Evolutionary conservation across 2,888 invertebrate species (phyloP).

Genomic region (Hetaerina titia): DNA sequence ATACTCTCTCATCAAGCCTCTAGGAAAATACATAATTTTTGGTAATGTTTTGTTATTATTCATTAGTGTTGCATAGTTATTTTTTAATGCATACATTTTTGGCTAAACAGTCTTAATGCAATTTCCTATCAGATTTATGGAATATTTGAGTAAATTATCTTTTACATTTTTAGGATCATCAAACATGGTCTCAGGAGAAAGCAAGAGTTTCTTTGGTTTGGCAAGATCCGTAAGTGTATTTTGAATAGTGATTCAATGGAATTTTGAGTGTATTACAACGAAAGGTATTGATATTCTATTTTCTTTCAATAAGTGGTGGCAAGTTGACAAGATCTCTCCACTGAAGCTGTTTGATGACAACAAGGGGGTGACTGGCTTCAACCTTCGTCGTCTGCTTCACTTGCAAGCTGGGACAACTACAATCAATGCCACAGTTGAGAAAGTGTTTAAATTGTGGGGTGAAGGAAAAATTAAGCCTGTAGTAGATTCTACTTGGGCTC

Average conservation of each 20-base stretch:
- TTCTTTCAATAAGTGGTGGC: conserved; percentile 87
- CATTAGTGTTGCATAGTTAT: background rate
- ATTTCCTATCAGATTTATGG: background rate
- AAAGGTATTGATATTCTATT: conserved; percentile 68
- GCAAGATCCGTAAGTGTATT: conserved; percentile 88
- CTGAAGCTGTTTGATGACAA: conserved; percentile 94
- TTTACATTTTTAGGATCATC: conserved; percentile 83
- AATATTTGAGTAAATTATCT: background rate
- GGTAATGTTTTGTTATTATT: conserved; percentile 78
- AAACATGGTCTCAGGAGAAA: conserved; percentile 93
- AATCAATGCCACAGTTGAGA: conserved; percentile 85
- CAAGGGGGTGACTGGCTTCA: conserved; percentile 90
- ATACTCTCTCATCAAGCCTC: conserved; percentile 89
- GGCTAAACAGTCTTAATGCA: no score
- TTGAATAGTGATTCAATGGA: background rate
- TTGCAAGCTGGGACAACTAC: conserved; percentile 86
- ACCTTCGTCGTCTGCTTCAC: conserved; percentile 90
- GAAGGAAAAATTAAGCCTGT: conserved; percentile 89
- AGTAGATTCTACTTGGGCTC: conserved; percentile 91
- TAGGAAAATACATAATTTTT: conserved; percentile 93
- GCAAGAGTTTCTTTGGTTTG: conserved; percentile 93
- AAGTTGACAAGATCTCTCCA: conserved; percentile 93
- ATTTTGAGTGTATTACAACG: background rate
- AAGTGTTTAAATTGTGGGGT: conserved; percentile 87
- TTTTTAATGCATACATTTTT: no score